These are phyloP conservation scores for Pachypanchax playfairii DNA, from an alignment of 2,113 vertebrate species.

Conservation along the genomic window DNA sequence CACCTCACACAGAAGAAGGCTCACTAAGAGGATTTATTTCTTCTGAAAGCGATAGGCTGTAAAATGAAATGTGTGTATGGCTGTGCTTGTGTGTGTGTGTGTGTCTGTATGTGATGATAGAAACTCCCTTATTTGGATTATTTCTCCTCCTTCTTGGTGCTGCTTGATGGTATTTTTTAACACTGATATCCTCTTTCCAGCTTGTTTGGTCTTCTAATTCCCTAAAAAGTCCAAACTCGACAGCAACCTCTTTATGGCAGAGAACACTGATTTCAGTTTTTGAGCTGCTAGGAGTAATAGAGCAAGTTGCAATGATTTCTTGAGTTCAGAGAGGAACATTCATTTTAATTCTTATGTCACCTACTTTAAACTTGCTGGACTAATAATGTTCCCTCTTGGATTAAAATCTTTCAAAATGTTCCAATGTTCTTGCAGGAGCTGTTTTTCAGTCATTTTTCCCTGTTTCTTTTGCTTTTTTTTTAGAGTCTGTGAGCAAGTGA, in stretches of 20 bases:
- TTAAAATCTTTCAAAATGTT: slow-evolving; percentile 25
- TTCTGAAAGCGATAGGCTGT: slow-evolving; percentile 62
- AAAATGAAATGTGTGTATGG: slow-evolving; percentile 41
- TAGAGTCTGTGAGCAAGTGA: slow-evolving; percentile 83
- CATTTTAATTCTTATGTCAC: slow-evolving; percentile 39
- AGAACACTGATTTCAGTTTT: slow-evolving; percentile 15
- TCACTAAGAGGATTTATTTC: slow-evolving; percentile 78
- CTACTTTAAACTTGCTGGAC: slow-evolving; percentile 26
- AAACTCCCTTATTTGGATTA: slow-evolving; percentile 73
- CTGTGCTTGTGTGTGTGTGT: slow-evolving; percentile 24
- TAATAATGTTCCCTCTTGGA: slow-evolving; percentile 18
- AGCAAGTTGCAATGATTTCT: slow-evolving; percentile 34
- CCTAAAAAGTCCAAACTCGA: slow-evolving; percentile 54
- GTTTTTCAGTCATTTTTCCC: neutral
- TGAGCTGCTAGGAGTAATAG: slow-evolving; percentile 36
- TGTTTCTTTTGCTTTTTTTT: neutral
- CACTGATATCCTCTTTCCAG: slow-evolving; percentile 65
- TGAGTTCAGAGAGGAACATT: slow-evolving; percentile 36
- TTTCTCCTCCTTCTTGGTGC: slow-evolving; percentile 54
- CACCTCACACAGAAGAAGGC: slow-evolving; percentile 67
- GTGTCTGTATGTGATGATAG: slow-evolving; percentile 67
- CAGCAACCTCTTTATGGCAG: slow-evolving; percentile 45
- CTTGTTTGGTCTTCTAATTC: slow-evolving; percentile 62
- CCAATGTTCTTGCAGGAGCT: neutral
- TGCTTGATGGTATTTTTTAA: slow-evolving; percentile 65